Evolutionary conservation across 2,888 invertebrate species (phyloP), one percentile per base, ranked within the genome.

Genomic region (Pammene fasciana): DNA sequence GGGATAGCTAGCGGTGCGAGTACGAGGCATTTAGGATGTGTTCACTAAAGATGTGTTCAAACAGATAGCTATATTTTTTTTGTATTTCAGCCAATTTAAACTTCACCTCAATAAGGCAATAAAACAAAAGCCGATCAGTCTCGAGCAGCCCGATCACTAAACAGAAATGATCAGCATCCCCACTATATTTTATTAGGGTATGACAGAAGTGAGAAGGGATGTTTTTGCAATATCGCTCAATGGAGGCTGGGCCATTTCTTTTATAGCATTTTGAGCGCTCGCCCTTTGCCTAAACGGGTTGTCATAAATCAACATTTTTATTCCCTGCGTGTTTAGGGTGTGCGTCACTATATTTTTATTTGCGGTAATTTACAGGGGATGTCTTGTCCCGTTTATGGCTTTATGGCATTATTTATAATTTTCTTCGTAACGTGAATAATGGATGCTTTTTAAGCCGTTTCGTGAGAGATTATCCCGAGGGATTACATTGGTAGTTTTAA

Each of bases 241-340:
- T 72, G 75, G 75, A 65, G 74, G 68, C 74, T 65, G 72, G 71
- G 72, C 76, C 75, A 75, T 79, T 78, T 75, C 76, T 77, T 78
- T 82, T 80, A 82, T 77, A 73, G 79, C 76, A 72, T 77, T 81
- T 78, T 78, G 81, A 82, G 73, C 78, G 80, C 68, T 67, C 76
- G 75, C 79, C 78, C 76, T 74, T 75, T 78, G 79, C 78, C 76
- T 74, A 73, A 76, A 76, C 75, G 79, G 77, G 76, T 78, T 76
- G 77, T 75, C 77, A 76, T 79, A 65, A 68, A 66, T 71, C 73
- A 71, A 73, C 72, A 72, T 72, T 72, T 72, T 73, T 72, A 74
- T 74, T 67, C 61, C 48, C 59, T 41, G 41, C 65, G 54, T 60
- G 65, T 71, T 71, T 65, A 67, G 52, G 52, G 64, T 62, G 60